Conservation (phyloP, 2,888 invertebrate species). For the Antitype chi region DNA sequence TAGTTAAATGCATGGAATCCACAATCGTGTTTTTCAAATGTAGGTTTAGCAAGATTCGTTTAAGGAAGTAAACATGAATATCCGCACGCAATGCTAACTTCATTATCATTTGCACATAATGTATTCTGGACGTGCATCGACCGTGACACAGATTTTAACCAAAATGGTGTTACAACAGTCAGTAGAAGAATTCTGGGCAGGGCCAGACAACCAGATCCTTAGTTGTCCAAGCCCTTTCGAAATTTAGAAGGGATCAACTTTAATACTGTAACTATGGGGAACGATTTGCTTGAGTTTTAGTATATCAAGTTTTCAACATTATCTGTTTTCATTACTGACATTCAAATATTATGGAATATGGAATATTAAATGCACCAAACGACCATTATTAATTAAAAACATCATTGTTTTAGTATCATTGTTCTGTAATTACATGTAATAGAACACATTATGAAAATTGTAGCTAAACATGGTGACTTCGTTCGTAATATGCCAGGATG, state of each 20-base stretch:
- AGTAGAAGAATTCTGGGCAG: conserved; percentile 23
- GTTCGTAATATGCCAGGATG: conserved; percentile 64
- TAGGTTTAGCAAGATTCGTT: conserved; percentile 45
- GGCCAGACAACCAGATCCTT: conserved; percentile 17
- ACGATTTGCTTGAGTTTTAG: conserved; percentile 27
- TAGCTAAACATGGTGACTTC: conserved; percentile 60
- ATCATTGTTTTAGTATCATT: conserved; percentile 52
- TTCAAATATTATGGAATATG: conserved; percentile 53
- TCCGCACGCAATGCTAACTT: conserved; percentile 50
- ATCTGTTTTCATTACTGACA: conserved; percentile 23
- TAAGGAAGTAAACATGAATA: conserved; percentile 46
- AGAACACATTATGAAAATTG: conserved; percentile 61
- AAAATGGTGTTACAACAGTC: conserved; percentile 34
- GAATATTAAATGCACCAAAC: conserved; percentile 18
- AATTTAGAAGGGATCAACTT: conserved; percentile 44
- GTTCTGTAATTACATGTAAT: conserved; percentile 55
- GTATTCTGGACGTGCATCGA: conserved; percentile 51
- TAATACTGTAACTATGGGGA: background rate
- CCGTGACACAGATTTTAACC: conserved; percentile 57
- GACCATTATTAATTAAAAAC: conserved; percentile 51
- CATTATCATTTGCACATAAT: conserved; percentile 46
- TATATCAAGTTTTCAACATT: conserved; percentile 5
- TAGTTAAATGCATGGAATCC: conserved; percentile 29
- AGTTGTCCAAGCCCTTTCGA: conserved; percentile 26
- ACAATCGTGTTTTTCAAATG: conserved; percentile 31